Evolutionary conservation across 2,113 vertebrate genomes (phyloP).

Genomic region (Chaetorhynchus papuensis): DNA sequence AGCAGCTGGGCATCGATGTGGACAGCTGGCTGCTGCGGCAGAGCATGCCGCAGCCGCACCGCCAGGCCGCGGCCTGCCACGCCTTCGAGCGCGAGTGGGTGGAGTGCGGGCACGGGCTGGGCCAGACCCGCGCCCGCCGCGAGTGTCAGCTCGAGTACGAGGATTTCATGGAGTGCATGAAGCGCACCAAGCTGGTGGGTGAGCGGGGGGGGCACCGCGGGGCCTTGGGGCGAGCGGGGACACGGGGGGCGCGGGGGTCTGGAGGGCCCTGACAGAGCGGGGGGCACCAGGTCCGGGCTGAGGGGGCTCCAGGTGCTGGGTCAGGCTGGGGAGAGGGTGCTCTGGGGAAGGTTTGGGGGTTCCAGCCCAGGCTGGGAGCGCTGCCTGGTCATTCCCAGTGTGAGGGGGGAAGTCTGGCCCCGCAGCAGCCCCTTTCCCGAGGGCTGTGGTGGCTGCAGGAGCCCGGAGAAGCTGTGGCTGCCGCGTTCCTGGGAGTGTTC

Average conservation of each 20-base stretch:
- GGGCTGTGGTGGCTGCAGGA: not conserved
- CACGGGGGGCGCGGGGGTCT: accelerated
- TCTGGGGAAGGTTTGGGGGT: not conserved
- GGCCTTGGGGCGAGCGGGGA: not conserved
- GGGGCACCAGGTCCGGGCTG: not conserved
- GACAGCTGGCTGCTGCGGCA: constrained; percentile 80
- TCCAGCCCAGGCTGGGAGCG: accelerated
- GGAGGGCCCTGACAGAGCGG: accelerated
- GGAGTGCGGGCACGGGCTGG: constrained; percentile 85
- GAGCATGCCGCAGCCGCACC: constrained; percentile 76
- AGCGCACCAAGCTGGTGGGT: constrained; percentile 80
- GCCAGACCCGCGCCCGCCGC: constrained; percentile 77
- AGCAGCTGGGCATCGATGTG: constrained; percentile 76
- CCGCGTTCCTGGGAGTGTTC: not conserved
- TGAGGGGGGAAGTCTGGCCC: not conserved
- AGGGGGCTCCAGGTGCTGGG: not conserved
- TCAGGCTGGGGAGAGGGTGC: not conserved
- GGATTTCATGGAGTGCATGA: constrained; percentile 88
- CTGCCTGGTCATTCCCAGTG: not conserved
- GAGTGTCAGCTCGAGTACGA: constrained; percentile 88
- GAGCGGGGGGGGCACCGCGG: not conserved
- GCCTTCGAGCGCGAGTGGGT: constrained; percentile 95
- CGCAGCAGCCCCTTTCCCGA: not conserved
- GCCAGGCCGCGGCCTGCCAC: constrained; percentile 72
- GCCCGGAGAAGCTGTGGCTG: not conserved